phyloP scores from a whole-genome alignment of 2,797 vertebrate species.

The Podargus strigoides region DNA sequence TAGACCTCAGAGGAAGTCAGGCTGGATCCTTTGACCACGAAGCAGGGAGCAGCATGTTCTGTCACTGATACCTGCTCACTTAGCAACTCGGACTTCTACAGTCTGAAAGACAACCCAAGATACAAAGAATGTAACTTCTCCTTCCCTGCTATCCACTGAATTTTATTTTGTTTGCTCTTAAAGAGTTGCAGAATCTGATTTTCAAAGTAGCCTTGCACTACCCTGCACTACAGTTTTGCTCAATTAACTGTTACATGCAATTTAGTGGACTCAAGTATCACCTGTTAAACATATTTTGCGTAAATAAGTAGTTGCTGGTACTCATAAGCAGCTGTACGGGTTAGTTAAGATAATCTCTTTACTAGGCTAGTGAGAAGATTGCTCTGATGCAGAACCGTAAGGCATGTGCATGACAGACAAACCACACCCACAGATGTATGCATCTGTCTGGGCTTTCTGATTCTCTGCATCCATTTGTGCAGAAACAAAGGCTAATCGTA shows the following conservation, averaged over 20 bases:
- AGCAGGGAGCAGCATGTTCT: too few species aligned
- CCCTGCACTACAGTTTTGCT: neutral
- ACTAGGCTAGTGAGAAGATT: neutral
- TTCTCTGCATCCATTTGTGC: neutral
- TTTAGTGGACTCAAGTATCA: neutral
- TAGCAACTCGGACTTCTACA: neutral
- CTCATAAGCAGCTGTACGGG: neutral
- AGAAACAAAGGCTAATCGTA: neutral
- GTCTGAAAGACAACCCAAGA: neutral
- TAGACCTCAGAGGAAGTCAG: neutral
- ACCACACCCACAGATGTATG: fast-evolving
- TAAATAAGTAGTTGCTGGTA: neutral
- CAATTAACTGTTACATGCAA: fast-evolving
- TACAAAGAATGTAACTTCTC: neutral
- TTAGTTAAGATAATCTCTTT: neutral
- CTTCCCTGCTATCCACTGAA: neutral
- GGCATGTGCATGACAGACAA: too few species aligned
- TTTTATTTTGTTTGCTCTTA: neutral
- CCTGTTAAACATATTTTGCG: neutral
- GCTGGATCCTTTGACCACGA: neutral
- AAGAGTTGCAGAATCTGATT: neutral
- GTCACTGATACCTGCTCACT: neutral
- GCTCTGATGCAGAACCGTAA: neutral
- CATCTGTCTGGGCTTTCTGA: fast-evolving
- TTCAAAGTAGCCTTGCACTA: too few species aligned